Evolutionary conservation across 2,113 vertebrate genomes (phyloP).

Genomic region (Bothrops jararaca): DNA sequence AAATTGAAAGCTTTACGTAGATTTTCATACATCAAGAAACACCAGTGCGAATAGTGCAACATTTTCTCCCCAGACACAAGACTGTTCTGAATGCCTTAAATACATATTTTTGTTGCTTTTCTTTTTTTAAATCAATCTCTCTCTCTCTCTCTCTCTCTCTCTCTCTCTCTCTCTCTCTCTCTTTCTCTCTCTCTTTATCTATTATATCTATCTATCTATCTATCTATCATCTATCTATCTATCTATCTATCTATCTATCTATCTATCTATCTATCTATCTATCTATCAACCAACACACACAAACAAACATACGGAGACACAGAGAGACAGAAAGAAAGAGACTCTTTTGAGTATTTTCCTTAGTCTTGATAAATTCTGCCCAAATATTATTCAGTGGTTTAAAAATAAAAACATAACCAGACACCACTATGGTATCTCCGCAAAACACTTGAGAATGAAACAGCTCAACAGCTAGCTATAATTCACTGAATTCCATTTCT

Average conservation of each 20-base stretch:
- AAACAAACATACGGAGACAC: too few relatives aligned
- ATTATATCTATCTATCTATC: too few relatives aligned
- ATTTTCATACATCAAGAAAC: background rate
- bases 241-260: too few relatives aligned
- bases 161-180: too few relatives aligned
- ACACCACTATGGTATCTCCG: slow-evolving; percentile 19
- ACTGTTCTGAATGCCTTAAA: slow-evolving; percentile 40
- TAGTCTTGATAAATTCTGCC: slow-evolving; percentile 35
- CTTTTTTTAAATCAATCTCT: background rate
- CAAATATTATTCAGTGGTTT: slow-evolving; percentile 50
- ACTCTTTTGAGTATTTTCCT: background rate
- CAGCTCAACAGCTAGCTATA: background rate
- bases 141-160: too few relatives aligned
- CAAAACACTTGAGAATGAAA: slow-evolving; percentile 36
- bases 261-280: too few relatives aligned
- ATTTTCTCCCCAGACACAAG: slow-evolving; percentile 15
- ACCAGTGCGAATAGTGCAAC: background rate
- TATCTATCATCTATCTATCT: too few relatives aligned
- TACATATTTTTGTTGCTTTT: slow-evolving; percentile 13
- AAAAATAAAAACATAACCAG: slow-evolving; percentile 26
- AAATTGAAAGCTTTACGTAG: background rate
- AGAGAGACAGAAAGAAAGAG: background rate
- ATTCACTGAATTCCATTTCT: background rate
- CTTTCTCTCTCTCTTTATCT: too few relatives aligned
- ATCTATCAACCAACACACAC: too few relatives aligned